Conservation (phyloP, 92 coral and sea anemone genomes). For the Actinernus sp. region DNA sequence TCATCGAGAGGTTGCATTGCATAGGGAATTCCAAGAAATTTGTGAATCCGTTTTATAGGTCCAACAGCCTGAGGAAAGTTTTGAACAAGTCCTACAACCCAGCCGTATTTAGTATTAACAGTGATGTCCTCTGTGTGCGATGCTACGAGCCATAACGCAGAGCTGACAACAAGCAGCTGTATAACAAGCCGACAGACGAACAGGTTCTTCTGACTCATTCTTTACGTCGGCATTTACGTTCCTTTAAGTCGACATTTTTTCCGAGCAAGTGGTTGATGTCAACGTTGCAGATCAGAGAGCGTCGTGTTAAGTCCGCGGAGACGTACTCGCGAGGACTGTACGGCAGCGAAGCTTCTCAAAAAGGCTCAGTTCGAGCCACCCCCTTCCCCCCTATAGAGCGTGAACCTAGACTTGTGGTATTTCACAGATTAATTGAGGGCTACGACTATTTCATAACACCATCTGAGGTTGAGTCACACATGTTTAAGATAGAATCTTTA, state of each 20-base stretch:
- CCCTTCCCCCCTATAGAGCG: background rate
- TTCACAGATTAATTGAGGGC: background rate
- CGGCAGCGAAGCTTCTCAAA: too few species aligned
- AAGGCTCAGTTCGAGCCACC: background rate
- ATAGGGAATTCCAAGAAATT: constrained; percentile 76
- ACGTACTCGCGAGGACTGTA: too few species aligned
- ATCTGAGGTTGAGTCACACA: background rate
- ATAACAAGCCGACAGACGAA: too few species aligned
- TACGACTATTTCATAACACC: background rate
- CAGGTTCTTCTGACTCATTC: too few species aligned
- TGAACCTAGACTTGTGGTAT: background rate
- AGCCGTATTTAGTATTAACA: constrained; percentile 44
- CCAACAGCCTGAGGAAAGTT: constrained; percentile 54
- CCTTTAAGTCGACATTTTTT: too few species aligned
- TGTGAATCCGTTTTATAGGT: constrained; percentile 28
- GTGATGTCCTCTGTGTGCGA: constrained; percentile 21
- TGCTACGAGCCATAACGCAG: constrained; percentile 15
- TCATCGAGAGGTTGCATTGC: constrained; percentile 50
- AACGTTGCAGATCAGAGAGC: too few species aligned
- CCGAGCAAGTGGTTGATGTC: too few species aligned
- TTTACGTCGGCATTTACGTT: too few species aligned
- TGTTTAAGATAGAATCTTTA: background rate
- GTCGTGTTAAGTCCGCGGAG: too few species aligned
- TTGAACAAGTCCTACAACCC: constrained; percentile 51
- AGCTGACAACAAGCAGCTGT: background rate